Evolutionary conservation across 2,888 invertebrate genomes (phyloP).

Genomic region (Iphiclides podalirius): DNA sequence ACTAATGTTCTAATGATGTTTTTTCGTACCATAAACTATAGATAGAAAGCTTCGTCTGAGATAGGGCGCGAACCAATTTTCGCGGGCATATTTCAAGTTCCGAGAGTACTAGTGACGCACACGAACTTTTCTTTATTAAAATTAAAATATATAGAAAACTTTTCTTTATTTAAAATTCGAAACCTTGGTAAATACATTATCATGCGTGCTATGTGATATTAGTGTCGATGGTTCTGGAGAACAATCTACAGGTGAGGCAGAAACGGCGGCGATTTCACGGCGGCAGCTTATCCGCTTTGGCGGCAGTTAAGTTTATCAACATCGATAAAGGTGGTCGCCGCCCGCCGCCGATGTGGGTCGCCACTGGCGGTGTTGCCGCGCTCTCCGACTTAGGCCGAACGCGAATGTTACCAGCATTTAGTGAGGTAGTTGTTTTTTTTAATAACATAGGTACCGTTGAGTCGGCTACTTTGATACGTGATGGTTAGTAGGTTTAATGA

Average conservation of each 20-base stretch:
- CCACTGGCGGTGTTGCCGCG: slow-evolving; percentile 33
- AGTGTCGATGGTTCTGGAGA: not conserved
- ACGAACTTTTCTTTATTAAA: too few species aligned
- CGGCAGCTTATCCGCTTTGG: slow-evolving; percentile 45
- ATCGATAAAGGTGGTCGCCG: slow-evolving; percentile 42
- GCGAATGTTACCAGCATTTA: not conserved
- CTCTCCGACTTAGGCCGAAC: slow-evolving; percentile 14
- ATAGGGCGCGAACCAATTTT: not conserved
- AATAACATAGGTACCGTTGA: too few species aligned
- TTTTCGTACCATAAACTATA: too few species aligned
- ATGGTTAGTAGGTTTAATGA: too few species aligned
- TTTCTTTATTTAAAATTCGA: too few species aligned
- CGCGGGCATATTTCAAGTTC: not conserved
- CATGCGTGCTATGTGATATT: too few species aligned
- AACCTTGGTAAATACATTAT: too few species aligned
- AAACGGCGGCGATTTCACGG: slow-evolving; percentile 54
- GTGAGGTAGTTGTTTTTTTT: not conserved
- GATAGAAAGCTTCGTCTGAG: too few species aligned
- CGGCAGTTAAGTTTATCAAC: slow-evolving; percentile 50
- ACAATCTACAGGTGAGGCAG: not conserved
- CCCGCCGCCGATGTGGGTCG: slow-evolving; percentile 45
- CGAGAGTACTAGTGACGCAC: too few species aligned
- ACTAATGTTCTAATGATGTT: too few species aligned
- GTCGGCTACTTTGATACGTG: too few species aligned
- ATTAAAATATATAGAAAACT: too few species aligned